phyloP scores from a whole-genome alignment of 2,113 vertebrate genomes.

The Menura novaehollandiae region DNA sequence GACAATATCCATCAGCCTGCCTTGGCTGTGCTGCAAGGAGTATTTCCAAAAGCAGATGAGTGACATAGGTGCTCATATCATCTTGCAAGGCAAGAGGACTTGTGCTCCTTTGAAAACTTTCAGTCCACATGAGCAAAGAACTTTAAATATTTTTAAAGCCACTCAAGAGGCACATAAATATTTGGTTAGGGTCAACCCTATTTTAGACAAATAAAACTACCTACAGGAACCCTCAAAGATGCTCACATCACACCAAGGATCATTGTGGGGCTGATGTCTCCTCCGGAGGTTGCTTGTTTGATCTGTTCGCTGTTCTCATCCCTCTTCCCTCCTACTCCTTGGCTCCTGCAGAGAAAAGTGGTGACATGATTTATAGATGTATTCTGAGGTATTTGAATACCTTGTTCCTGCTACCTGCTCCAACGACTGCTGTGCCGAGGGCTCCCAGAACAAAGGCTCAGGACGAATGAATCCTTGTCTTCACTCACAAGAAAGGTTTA shows the following conservation, averaged over 20 bases:
- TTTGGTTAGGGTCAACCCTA: neutral
- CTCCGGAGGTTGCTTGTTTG: neutral
- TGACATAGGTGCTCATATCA: neutral
- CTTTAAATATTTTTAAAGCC: slow-evolving; percentile 23
- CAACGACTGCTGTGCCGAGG: neutral
- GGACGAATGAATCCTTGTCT: neutral
- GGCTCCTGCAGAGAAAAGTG: neutral
- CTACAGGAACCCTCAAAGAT: neutral
- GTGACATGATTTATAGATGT: slow-evolving; percentile 23
- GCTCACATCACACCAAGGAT: neutral
- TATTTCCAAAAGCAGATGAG: neutral
- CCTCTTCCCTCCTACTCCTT: neutral
- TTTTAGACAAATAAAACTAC: slow-evolving; percentile 26
- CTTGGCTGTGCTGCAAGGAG: neutral
- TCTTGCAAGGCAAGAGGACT: neutral
- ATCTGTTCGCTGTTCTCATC: neutral
- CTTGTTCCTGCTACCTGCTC: neutral
- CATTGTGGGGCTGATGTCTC: neutral
- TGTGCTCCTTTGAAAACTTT: neutral
- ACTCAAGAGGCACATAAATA: neutral
- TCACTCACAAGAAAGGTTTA: neutral
- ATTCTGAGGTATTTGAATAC: neutral
- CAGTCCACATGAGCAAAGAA: neutral
- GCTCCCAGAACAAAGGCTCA: neutral
- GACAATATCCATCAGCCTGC: neutral